Evolutionary conservation across 2,797 vertebrate species (phyloP), one percentile per base, ranked within the genome.

Genomic region (Agapornis canus): DNA sequence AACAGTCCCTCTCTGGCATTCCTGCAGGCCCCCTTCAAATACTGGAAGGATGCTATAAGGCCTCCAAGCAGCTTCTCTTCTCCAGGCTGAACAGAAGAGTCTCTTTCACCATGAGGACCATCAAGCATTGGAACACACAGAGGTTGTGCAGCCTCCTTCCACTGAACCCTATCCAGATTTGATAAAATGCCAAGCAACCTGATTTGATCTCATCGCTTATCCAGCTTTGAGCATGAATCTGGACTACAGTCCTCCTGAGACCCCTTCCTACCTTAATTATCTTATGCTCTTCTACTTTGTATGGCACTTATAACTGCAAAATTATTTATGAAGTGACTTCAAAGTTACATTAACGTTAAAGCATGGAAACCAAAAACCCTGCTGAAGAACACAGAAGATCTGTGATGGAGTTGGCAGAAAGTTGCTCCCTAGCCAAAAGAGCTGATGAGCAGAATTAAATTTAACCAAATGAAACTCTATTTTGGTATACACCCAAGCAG

Each of bases 381-480:
- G 63, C 60, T 64, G 43, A 39, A 89, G 43, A 89, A 68, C 70
- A 78, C 39, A 75, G 86, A 59, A 82, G 70, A 82, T 93, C 71
- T 84, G 60, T 60, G 70, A 90, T 2, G 26, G 60, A 93, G 80
- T 77, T 95, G 94, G 93, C 96, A 96, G 75, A 86, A 95, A 95
- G 75, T 73, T 85, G 66, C 68, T 92, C 51, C 42, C 71, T 47
- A 93, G 86, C 94, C 86, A 95, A 95, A 93, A 94, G 84, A 92
- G 86, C 64, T 96, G 95, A 95, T 89, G 93, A 94, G 92, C 92
- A 93, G 89, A 87, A 96, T 89, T 94, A 92, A 89, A 93, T 94
- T 90, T 92, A 95, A 85, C 84, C 92, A 91, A 89, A 89, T 73
- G 75, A 93, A 37, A 79, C 84, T 87, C 90, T 92, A 93, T 92